Base-by-base conservation (phyloP, 2,113 vertebrate species). In the Archocentrus centrarchus region DNA sequence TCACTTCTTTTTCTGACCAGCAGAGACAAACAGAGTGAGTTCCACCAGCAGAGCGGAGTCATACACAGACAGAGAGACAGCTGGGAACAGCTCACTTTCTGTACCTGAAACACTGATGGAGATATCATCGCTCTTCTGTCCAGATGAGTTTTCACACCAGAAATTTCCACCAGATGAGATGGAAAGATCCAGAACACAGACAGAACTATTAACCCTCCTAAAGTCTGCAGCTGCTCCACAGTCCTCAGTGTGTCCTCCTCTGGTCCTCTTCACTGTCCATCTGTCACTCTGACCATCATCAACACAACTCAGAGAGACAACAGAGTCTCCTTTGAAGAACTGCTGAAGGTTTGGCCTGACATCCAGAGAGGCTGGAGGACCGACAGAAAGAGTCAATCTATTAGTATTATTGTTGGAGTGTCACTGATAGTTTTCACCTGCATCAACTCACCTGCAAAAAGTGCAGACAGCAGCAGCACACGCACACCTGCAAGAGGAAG, bases 351-450 rank as follows among this genome's bases (percentile, higher is more conserved):
- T 47, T 68, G 39, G 63, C 2, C 63, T 68, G 63, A 68, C 39
- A 68, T 47, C 15, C 22, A 68, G 63, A 68, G 39, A 68, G 63
- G 17, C 63, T 68, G 63, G n/a, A 68, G 63, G 63, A 68, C 63
- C 44, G 39, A 47, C 14, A 68, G n/a, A 68, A 68, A 68, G n/a
- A 66, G 0, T 44, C 24, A 66, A 44, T 27, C 0, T 66, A 44
- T 44, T 66, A 17, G 39, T 47, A 47, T 47, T 66, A 11, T 66
- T 66, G 39, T 1, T 66, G 2, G n/a, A 66, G 39, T 27, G 22
- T 7, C 22, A 27, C 22, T 27, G 39, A 68, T 44, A 44, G 41
- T 44, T 47, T 68, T 68, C 63, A 6, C 39, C 44, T 27, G 39
- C 8, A 47, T 68, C 3, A 47, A 68, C 63, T 66, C 63, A 66